phyloP scores from a whole-genome alignment of 2,888 invertebrate species.

The Heterodera filipjevi region DNA sequence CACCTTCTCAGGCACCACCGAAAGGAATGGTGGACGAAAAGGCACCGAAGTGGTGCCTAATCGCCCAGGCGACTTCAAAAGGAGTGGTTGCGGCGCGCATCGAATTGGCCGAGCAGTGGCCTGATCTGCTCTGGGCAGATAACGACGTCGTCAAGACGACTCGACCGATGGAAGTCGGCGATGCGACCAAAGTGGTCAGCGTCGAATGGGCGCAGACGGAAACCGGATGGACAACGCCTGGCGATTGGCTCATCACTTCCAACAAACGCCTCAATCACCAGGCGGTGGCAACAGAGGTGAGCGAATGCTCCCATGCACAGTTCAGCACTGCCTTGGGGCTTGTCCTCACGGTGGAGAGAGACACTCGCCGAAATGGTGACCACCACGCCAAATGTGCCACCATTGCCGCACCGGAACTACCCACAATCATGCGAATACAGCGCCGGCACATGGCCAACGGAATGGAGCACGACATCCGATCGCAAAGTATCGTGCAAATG shows the following conservation, averaged over 20 bases:
- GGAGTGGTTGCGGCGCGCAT: neutral
- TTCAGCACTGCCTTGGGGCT: neutral
- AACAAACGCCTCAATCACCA: neutral
- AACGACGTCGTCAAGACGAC: neutral
- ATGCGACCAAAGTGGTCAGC: neutral
- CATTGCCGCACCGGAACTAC: neutral
- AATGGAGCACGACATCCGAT: neutral
- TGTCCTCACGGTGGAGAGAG: neutral
- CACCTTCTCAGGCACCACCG: neutral
- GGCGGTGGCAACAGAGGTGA: neutral
- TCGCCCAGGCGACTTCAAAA: neutral
- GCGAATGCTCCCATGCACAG: neutral
- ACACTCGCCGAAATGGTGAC: neutral
- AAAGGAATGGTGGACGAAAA: neutral
- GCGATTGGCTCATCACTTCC: neutral
- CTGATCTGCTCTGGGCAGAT: neutral
- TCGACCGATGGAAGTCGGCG: neutral
- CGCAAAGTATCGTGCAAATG: neutral
- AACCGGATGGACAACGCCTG: neutral
- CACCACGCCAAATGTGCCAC: neutral
- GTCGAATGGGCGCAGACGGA: neutral
- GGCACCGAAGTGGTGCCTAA: neutral
- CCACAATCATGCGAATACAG: neutral
- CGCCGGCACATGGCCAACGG: neutral
- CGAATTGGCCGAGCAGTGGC: neutral